A percentile compares a stretch with the other conserved stretches of the same genome.
Conservation (phyloP, 2,113 vertebrate genomes). For the Megaleporinus macrocephalus region DNA sequence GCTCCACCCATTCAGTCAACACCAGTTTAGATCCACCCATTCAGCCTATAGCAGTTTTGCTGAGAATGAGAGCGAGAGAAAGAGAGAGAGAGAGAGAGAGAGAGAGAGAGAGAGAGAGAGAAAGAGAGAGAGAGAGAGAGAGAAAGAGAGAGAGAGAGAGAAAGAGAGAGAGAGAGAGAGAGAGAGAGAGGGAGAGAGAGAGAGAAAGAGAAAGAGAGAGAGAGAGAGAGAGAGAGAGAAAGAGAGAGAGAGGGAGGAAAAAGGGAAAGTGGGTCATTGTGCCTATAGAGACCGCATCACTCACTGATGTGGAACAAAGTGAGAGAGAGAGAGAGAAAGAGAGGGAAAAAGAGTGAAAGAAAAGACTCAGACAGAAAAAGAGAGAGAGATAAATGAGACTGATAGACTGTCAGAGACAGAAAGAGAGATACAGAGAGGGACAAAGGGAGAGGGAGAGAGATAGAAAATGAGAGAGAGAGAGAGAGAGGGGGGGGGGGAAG, state of each 20-base stretch:
- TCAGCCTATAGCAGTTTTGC: no score
- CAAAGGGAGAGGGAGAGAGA: background rate
- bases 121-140: no score
- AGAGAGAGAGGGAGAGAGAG: no score
- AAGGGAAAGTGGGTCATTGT: conserved; percentile 36
- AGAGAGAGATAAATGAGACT: background rate
- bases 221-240: background rate
- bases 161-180: background rate
- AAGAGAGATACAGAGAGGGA: background rate
- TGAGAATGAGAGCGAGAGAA: no score
- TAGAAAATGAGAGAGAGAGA: no score
- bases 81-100: no score
- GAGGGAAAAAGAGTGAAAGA: background rate
- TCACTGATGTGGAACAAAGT: conserved; percentile 38
- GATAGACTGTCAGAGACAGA: background rate
- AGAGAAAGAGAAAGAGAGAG: background rate
- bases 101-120: no score
- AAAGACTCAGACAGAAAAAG: background rate
- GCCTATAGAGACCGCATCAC: conserved; percentile 25
- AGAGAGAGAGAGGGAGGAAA: background rate
- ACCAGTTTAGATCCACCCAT: no score
- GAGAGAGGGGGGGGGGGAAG: background rate
- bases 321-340: background rate
- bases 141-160: background rate
- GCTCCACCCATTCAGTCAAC: no score